Conservation (phyloP, 2,888 invertebrate species). For the Idaea biselata region DNA sequence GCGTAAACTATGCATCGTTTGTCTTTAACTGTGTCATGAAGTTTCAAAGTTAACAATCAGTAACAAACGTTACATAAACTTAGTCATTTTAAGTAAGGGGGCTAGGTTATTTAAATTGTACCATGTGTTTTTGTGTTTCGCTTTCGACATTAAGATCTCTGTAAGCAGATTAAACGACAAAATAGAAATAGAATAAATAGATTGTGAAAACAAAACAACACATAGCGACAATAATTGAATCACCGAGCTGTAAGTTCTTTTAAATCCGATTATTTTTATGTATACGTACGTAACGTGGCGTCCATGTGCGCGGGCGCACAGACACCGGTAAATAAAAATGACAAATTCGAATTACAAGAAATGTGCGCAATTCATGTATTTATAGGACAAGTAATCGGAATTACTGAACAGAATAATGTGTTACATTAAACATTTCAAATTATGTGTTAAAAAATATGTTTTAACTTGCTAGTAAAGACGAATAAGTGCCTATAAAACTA, state of each 20-base stretch:
- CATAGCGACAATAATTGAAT: neutral
- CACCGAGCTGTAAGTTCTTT: neutral
- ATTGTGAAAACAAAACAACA: neutral
- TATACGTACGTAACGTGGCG: neutral
- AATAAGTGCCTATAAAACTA: neutral
- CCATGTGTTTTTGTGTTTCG: too few relatives aligned
- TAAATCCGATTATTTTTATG: neutral
- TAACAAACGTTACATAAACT: too few relatives aligned
- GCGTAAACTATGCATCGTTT: too few relatives aligned
- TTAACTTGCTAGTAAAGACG: too few relatives aligned
- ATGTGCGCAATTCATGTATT: conserved; percentile 42
- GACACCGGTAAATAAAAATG: conserved; percentile 34
- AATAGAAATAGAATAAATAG: neutral
- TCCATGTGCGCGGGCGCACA: neutral
- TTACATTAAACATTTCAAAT: neutral
- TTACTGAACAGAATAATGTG: neutral
- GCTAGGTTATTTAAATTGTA: too few relatives aligned
- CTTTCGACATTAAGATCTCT: too few relatives aligned
- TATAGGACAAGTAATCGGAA: conserved; percentile 27
- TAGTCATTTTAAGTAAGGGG: too few relatives aligned
- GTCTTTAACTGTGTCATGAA: too few relatives aligned
- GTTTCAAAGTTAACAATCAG: too few relatives aligned
- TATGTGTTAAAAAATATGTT: neutral
- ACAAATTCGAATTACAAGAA: conserved; percentile 53
- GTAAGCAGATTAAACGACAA: neutral